Base-by-base conservation (phyloP, 1,140 invertebrate genomes). In the Aphaenogaster floridana region DNA sequence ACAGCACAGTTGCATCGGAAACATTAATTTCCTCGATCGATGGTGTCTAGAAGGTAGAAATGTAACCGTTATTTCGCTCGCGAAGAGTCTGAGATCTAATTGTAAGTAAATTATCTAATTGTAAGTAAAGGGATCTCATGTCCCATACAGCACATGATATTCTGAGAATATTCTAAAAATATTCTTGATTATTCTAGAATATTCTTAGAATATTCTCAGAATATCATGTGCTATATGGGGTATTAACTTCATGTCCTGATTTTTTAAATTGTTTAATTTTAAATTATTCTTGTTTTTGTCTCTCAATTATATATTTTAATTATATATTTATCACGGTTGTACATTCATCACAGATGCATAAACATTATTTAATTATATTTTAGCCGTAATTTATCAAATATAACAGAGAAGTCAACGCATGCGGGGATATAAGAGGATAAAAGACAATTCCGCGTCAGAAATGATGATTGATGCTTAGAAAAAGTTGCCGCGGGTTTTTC, bases 391-490 rank as follows among this genome's bases (percentile, higher is more conserved):
- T 13, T 74, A 74, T 74, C 80, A 83, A 74, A 59, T 48, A 36
- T 83, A 72, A 45, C 17, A 28, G 39, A 36, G 28, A 83, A 11
- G 72, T 83, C 50, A 83, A 83, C 17, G 64, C n/a, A 7, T 48
- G 72, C 54, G 28, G 15, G 28, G 15, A 15, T 17, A n/a, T 1
- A 28, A 36, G 17, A 72, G 39, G 36, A 3, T 36, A 21, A 48
- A 81, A 61, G 34, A 69, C 54, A 50, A 81, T 39, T 54, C 4
- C 36, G 64, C 13, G 74, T 39, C 39, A 72, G 68, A 72, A 83
- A 83, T 83, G 85, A 81, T 71, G 86, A 83, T 84, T 66, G 79
- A 87, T 87, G 86, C 39, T 48, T 6, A 36, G 17, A 72, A 84
- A 74, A 87, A 84, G 79, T 74, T 34, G 59, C 36, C 15, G 28